A percentile compares a stretch with the other conserved stretches of the same genome.
These are phyloP conservation scores for Chrysomallon squamiferum DNA, from an alignment of 1,140 invertebrate species.

Conservation along the genomic window DNA sequence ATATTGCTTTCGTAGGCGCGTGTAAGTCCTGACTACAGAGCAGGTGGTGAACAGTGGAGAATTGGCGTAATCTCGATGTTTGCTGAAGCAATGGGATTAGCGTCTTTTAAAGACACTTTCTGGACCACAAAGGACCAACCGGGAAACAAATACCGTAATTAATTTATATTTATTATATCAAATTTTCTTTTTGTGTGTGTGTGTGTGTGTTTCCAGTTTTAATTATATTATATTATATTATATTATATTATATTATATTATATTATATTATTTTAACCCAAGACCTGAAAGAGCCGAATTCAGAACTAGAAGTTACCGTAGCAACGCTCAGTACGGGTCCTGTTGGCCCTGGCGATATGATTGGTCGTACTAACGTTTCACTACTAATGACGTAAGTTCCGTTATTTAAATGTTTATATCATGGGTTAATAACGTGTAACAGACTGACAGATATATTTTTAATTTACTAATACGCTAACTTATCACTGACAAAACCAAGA, in stretches of 20 bases:
- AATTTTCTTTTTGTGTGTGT: no score
- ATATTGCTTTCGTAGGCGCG: conserved; percentile 32
- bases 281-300: conserved; percentile 26
- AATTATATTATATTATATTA: no score
- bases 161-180: no score
- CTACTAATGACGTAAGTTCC: conserved; percentile 27
- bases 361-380: conserved; percentile 31
- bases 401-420: no score
- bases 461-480: no score
- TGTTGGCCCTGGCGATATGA: conserved; percentile 48
- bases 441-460: no score
- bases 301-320: conserved; percentile 38
- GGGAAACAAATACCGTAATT: conserved; percentile 39
- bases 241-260: no score
- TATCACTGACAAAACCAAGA: no score
- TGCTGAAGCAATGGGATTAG: conserved; percentile 47
- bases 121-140: conserved; percentile 51
- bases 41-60: conserved; percentile 45
- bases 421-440: no score
- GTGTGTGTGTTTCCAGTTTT: no score
- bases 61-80: conserved; percentile 56
- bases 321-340: conserved; percentile 50
- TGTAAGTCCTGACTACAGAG: conserved; percentile 44
- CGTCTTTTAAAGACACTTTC: conserved; percentile 58
- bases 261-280: background rate